Evolutionary conservation across 2,797 vertebrate genomes (phyloP).

Genomic region (Urophycis tenuis): DNA sequence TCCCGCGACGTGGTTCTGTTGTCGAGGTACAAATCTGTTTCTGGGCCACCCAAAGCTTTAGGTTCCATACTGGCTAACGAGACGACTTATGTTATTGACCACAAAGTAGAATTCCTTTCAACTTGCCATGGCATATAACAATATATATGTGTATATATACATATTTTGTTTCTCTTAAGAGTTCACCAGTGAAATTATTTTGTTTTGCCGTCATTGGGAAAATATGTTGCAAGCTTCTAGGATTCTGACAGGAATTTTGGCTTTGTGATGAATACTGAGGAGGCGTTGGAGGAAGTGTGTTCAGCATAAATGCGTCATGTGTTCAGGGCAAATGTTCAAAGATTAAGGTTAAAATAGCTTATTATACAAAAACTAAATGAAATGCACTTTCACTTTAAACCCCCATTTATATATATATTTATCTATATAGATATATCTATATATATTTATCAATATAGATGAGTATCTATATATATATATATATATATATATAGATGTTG

Average conservation of each 20-base stretch:
- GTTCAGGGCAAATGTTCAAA: conserved; percentile 1
- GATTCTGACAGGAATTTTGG: not conserved
- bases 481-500: conserved; percentile 52
- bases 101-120: conserved; percentile 1
- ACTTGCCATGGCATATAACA: too few relatives aligned
- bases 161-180: not conserved
- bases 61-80: not conserved
- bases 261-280: conserved; percentile 2
- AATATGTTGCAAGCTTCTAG: not conserved
- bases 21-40: conserved; percentile 15
- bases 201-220: not conserved
- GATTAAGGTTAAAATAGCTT: conserved; percentile 9
- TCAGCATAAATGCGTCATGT: not conserved
- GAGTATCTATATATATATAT: conserved; percentile 40
- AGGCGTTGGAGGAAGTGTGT: not conserved
- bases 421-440: conserved; percentile 37
- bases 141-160: too few relatives aligned
- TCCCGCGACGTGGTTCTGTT: conserved; percentile 16
- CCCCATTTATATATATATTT: conserved; percentile 44
- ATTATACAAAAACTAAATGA: conserved; percentile 38
- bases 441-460: too few relatives aligned
- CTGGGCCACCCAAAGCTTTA: conserved; percentile 30
- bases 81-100: not conserved
- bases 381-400: conserved; percentile 48
- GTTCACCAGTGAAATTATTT: not conserved